These are phyloP conservation scores for Drosophila miranda DNA, from an alignment of 1,140 invertebrate genomes.

Conservation along the genomic window DNA sequence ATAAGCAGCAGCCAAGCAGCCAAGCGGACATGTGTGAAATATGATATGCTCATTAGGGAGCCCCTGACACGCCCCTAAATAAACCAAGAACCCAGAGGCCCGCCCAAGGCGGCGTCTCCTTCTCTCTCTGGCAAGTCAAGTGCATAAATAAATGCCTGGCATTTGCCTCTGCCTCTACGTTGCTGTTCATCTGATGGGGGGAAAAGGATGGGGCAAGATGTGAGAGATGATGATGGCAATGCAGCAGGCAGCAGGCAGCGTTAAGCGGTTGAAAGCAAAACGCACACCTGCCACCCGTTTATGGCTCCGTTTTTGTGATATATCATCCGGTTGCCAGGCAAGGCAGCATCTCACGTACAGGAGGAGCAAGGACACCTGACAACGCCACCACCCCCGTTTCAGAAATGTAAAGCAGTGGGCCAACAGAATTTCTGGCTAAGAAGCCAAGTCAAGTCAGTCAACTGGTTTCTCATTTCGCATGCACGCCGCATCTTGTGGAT, in stretches of 20 bases:
- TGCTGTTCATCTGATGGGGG: not conserved
- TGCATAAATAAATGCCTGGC: slow-evolving; percentile 72
- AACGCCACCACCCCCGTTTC: slow-evolving; percentile 6
- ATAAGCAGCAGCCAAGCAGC: slow-evolving; percentile 42
- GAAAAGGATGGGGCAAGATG: slow-evolving; percentile 33
- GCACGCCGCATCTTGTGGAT: slow-evolving; percentile 4
- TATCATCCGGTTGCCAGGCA: slow-evolving; percentile 42
- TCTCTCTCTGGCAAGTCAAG: slow-evolving; percentile 55
- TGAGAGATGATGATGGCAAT: slow-evolving; percentile 54
- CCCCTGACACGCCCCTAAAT: slow-evolving; percentile 1
- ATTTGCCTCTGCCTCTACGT: slow-evolving; percentile 14
- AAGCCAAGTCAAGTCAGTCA: slow-evolving; percentile 3
- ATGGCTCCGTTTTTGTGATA: slow-evolving; percentile 46
- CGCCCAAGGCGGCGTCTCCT: slow-evolving; percentile 19
- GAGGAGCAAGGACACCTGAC: slow-evolving; percentile 30
- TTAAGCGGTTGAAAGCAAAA: slow-evolving; percentile 62
- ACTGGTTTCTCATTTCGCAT: slow-evolving; percentile 24
- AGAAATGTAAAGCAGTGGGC: slow-evolving; percentile 28
- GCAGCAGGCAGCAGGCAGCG: slow-evolving; percentile 46
- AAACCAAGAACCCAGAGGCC: not conserved
- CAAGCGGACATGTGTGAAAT: slow-evolving; percentile 61
- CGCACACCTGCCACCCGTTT: slow-evolving; percentile 61
- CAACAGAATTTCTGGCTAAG: slow-evolving; percentile 13
- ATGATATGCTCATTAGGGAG: slow-evolving; percentile 72
- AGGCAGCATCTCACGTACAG: not conserved